phyloP scores from a whole-genome alignment of 1,140 invertebrate species.

The Goniozus legneri region DNA sequence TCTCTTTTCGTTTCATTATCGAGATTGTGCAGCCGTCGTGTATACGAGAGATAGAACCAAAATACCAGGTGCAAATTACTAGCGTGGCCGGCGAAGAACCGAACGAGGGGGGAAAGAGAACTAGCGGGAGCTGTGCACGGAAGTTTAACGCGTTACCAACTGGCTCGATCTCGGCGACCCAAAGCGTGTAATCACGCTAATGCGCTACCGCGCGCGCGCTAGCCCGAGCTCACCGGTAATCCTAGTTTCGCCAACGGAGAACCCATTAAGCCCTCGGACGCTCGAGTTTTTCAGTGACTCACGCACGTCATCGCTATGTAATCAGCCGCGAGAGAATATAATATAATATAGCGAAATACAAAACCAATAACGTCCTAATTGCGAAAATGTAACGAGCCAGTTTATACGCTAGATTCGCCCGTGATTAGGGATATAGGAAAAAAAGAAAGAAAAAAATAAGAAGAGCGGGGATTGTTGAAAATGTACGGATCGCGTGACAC shows the following conservation, averaged over 20 bases:
- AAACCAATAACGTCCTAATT: too few species aligned
- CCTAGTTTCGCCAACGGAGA: slow-evolving; percentile 28
- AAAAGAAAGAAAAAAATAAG: slow-evolving; percentile 5
- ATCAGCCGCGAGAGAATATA: too few species aligned
- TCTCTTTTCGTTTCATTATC: too few species aligned
- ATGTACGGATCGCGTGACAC: slow-evolving; percentile 31
- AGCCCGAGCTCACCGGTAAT: slow-evolving; percentile 20
- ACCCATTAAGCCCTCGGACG: slow-evolving; percentile 11
- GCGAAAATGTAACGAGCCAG: too few species aligned
- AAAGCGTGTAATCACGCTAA: slow-evolving; percentile 48
- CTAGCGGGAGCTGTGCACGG: slow-evolving; percentile 24
- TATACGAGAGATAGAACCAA: slow-evolving; percentile 52
- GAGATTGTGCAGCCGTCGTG: too few species aligned
- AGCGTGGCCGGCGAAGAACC: slow-evolving; percentile 16
- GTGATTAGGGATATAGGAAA: too few species aligned
- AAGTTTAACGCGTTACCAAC: slow-evolving; percentile 35
- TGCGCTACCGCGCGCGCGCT: slow-evolving; percentile 37
- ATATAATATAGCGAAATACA: too few species aligned
- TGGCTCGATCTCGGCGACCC: slow-evolving; percentile 28
- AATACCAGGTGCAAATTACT: slow-evolving; percentile 54
- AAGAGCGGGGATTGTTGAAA: slow-evolving; percentile 26
- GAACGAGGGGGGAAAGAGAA: slow-evolving; percentile 17
- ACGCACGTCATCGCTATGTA: slow-evolving; percentile 17
- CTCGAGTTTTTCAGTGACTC: slow-evolving; percentile 24
- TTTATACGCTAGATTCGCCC: too few species aligned